These are phyloP conservation scores for Pogonomyrmex californicus DNA, from an alignment of 1,140 invertebrate genomes.

Conservation along the genomic window DNA sequence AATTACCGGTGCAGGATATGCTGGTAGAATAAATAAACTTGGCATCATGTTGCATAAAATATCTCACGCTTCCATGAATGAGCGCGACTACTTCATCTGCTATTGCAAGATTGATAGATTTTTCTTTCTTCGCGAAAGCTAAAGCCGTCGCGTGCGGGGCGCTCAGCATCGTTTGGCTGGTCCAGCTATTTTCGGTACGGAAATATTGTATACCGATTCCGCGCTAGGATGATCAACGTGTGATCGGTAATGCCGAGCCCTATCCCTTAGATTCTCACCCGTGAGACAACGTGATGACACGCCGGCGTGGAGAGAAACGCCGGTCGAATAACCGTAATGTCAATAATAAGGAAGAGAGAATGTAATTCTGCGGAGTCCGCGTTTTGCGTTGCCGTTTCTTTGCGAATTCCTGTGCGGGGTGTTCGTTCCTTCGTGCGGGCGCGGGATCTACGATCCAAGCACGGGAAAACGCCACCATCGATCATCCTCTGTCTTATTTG, in stretches of 20 bases:
- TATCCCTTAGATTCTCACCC: not conserved
- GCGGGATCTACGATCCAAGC: not conserved
- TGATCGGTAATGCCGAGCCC: slow-evolving; percentile 8
- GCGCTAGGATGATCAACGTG: slow-evolving; percentile 60
- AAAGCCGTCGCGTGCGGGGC: not conserved
- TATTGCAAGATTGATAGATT: slow-evolving; percentile 3
- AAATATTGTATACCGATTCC: slow-evolving; percentile 45
- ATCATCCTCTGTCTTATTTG: slow-evolving; percentile 45
- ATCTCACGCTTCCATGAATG: not conserved
- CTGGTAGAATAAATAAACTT: not conserved
- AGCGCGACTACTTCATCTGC: not conserved
- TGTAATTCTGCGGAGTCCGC: not conserved
- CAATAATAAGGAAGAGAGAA: slow-evolving; percentile 7
- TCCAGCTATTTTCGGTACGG: slow-evolving; percentile 67
- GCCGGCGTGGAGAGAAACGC: not conserved
- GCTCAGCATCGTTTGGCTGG: slow-evolving; percentile 70
- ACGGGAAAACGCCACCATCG: not conserved
- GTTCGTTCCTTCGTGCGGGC: not conserved
- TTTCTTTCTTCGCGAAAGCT: slow-evolving; percentile 1
- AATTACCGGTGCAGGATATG: slow-evolving; percentile 18
- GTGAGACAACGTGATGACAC: slow-evolving; percentile 12
- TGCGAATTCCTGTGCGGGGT: not conserved
- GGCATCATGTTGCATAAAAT: slow-evolving; percentile 4
- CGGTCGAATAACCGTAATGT: slow-evolving; percentile 50
- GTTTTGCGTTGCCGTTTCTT: not conserved